Evolutionary conservation across 2,888 invertebrate genomes (phyloP).

Genomic region (Andrena fulva): DNA sequence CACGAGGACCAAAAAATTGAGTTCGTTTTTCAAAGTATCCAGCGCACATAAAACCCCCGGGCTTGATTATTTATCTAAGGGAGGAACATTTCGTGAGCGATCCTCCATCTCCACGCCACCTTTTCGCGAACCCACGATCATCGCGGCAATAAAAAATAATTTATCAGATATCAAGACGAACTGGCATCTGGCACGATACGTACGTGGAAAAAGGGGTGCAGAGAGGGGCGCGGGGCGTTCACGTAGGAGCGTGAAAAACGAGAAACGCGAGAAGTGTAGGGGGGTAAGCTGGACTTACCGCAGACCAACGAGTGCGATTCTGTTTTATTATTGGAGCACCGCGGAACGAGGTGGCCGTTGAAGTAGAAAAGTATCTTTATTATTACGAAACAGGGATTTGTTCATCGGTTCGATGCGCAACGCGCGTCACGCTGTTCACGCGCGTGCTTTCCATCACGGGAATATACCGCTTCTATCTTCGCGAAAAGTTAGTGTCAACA

Average conservation of each 20-base stretch:
- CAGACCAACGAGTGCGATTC: slow-evolving; percentile 54
- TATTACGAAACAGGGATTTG: slow-evolving; percentile 46
- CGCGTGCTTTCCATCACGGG: background rate
- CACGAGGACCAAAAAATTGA: too few species aligned
- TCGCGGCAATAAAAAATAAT: too few species aligned
- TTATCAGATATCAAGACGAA: too few species aligned
- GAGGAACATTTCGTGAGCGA: too few species aligned
- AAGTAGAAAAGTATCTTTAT: slow-evolving; percentile 63
- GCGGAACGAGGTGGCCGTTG: slow-evolving; percentile 3
- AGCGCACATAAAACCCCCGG: too few species aligned
- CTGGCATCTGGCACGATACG: background rate
- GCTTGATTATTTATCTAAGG: too few species aligned
- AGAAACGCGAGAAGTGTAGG: background rate
- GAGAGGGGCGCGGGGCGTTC: background rate
- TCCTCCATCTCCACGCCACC: too few species aligned
- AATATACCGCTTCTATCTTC: background rate
- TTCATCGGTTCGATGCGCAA: background rate
- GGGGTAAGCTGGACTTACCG: slow-evolving; percentile 43
- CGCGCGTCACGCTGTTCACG: background rate
- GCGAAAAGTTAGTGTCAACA: background rate
- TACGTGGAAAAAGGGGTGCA: background rate
- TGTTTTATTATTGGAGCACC: background rate
- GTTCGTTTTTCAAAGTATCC: too few species aligned
- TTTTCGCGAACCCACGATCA: too few species aligned
- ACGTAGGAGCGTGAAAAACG: background rate